A percentile compares a stretch with the other conserved stretches of the same genome.
Conservation (phyloP, 1,140 invertebrate species). For the Akabosia matsudoensis region DNA sequence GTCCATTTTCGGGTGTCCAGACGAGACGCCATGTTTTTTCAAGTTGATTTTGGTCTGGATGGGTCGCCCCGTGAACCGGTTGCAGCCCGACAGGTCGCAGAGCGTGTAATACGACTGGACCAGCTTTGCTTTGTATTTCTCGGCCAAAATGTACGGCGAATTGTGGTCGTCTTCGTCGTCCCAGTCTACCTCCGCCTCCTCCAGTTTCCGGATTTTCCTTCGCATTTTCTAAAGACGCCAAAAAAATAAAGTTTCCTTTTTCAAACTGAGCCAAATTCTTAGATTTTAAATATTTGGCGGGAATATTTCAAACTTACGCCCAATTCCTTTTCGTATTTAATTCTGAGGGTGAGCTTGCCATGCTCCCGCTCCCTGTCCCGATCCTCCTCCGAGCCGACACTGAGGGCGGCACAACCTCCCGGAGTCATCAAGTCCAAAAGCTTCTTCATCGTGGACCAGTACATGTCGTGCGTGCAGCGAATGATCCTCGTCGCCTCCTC, state of each 20-base stretch:
- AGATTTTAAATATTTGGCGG: not conserved
- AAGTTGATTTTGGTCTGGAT: not conserved
- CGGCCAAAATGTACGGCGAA: not conserved
- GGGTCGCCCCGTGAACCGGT: not conserved
- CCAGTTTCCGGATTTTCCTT: not conserved
- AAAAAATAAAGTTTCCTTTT: not conserved
- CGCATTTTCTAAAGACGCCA: not conserved
- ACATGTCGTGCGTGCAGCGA: not conserved
- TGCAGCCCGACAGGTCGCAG: not conserved
- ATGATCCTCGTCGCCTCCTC: not conserved
- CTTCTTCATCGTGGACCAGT: not conserved
- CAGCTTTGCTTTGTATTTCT: not conserved
- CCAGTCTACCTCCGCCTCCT: not conserved
- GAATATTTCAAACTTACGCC: not conserved
- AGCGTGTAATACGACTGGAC: conserved; percentile 17
- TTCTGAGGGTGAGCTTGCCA: not conserved
- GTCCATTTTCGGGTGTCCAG: not conserved
- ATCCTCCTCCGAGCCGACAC: not conserved
- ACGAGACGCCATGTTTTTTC: not conserved
- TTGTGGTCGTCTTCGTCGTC: conserved; percentile 1
- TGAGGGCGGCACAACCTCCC: not conserved
- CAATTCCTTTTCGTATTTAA: not conserved
- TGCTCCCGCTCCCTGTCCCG: not conserved
- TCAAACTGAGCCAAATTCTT: not conserved
- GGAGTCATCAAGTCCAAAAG: not conserved